phyloP scores from a whole-genome alignment of 2,797 vertebrate genomes.

The Oceanodroma leucorhoa region DNA sequence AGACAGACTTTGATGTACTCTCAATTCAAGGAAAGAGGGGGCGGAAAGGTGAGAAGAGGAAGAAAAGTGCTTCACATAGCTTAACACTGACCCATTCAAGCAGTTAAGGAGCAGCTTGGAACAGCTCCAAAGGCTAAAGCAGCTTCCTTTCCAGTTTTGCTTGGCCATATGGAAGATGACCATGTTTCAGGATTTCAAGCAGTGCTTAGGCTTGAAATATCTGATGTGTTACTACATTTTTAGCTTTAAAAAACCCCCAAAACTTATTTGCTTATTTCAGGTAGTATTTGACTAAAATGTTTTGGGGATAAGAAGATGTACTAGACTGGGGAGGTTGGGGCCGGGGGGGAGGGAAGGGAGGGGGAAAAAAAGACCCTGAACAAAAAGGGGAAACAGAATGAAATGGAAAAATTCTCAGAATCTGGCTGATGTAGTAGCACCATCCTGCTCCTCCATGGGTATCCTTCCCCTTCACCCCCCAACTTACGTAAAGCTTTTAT shows the following conservation, averaged over 20 bases:
- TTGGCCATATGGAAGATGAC: constrained; percentile 22
- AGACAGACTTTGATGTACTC: background rate
- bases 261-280: background rate
- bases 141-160: background rate
- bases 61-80: constrained; percentile 22
- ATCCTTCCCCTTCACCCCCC: background rate
- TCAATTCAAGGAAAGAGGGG: constrained; percentile 4
- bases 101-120: constrained; percentile 25
- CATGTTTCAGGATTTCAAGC: background rate
- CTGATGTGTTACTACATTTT: background rate
- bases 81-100: constrained; percentile 22
- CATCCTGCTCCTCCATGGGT: background rate
- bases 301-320: background rate
- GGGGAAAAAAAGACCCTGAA: background rate
- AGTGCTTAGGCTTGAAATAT: background rate
- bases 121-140: constrained; percentile 18
- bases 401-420: background rate
- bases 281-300: background rate
- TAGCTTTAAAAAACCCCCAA: background rate
- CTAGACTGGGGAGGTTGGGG: background rate
- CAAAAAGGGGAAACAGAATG: background rate
- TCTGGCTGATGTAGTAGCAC: background rate
- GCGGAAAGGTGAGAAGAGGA: constrained; percentile 9
- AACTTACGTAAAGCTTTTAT: background rate
- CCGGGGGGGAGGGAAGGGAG: fast-evolving